phyloP scores from a whole-genome alignment of 2,113 vertebrate species.

The Anseranas semipalmata region DNA sequence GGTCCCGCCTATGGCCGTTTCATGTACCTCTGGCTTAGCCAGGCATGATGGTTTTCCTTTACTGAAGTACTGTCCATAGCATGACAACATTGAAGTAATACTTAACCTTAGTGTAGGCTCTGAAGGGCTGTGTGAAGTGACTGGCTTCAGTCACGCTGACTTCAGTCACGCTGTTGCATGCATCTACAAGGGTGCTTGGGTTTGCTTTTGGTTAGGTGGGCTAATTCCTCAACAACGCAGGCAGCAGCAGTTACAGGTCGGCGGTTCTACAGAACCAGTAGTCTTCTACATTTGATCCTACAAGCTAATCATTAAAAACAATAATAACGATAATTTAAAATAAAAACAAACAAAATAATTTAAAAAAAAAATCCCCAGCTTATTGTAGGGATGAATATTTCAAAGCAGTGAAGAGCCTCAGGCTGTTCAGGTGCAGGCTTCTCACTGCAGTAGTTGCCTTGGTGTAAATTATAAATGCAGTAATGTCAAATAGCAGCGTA shows the following conservation, averaged over 20 bases:
- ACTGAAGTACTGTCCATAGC: background rate
- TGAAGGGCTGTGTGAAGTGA: background rate
- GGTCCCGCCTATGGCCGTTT: background rate
- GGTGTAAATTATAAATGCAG: background rate
- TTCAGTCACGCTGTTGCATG: background rate
- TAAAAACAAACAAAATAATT: no score
- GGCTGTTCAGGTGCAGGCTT: background rate
- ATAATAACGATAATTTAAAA: background rate
- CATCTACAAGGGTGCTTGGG: background rate
- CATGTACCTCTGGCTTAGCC: background rate
- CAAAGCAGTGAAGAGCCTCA: background rate
- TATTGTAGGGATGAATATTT: background rate
- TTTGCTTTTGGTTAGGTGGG: background rate
- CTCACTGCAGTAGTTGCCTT: background rate
- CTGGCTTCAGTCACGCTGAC: rapidly evolving
- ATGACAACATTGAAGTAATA: background rate
- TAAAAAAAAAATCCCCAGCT: background rate
- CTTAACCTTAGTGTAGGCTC: background rate
- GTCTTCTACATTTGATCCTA: background rate
- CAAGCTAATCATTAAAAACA: background rate
- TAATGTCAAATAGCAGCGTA: rapidly evolving
- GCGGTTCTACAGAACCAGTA: background rate
- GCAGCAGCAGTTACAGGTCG: background rate
- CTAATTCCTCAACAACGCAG: background rate
- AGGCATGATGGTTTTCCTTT: background rate